Evolutionary conservation across 1,140 invertebrate genomes (phyloP).

Genomic region (Scaptomyza montana): DNA sequence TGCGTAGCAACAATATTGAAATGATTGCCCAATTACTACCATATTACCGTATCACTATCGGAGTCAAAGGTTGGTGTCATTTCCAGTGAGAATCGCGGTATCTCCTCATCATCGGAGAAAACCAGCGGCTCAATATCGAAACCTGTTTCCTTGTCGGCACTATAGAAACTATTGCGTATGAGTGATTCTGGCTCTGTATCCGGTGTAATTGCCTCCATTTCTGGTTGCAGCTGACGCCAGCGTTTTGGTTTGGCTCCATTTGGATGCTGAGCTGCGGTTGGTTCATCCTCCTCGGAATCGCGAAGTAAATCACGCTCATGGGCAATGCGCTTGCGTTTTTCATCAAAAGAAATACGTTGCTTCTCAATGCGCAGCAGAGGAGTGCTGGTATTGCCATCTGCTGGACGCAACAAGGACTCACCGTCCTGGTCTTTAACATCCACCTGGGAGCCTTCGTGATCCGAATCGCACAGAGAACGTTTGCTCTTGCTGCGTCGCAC

Average conservation of each 20-base stretch:
- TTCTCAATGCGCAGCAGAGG: constrained; percentile 75
- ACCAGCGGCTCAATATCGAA: constrained; percentile 86
- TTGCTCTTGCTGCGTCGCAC: constrained; percentile 73
- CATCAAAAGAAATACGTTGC: constrained; percentile 81
- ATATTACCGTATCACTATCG: constrained; percentile 84
- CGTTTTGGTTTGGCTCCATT: constrained; percentile 31
- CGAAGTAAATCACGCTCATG: constrained; percentile 78
- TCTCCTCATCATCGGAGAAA: constrained; percentile 88
- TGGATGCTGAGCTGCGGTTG: not conserved
- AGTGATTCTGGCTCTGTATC: constrained; percentile 66
- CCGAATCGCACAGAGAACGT: constrained; percentile 52
- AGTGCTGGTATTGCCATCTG: constrained; percentile 63
- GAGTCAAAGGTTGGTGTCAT: constrained; percentile 82
- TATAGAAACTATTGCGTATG: constrained; percentile 86
- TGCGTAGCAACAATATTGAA: constrained; percentile 21
- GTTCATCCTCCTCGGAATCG: constrained; percentile 79
- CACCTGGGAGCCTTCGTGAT: constrained; percentile 1
- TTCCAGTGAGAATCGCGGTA: constrained; percentile 85
- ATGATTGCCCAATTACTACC: constrained; percentile 25
- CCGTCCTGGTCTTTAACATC: constrained; percentile 27
- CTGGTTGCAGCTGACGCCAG: constrained; percentile 66
- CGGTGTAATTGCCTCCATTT: constrained; percentile 46
- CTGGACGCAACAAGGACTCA: constrained; percentile 58
- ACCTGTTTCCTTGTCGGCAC: constrained; percentile 86
- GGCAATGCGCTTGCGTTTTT: constrained; percentile 76